Conservation (phyloP, 2,888 invertebrate genomes). For the Eurytoma adleriae region DNA sequence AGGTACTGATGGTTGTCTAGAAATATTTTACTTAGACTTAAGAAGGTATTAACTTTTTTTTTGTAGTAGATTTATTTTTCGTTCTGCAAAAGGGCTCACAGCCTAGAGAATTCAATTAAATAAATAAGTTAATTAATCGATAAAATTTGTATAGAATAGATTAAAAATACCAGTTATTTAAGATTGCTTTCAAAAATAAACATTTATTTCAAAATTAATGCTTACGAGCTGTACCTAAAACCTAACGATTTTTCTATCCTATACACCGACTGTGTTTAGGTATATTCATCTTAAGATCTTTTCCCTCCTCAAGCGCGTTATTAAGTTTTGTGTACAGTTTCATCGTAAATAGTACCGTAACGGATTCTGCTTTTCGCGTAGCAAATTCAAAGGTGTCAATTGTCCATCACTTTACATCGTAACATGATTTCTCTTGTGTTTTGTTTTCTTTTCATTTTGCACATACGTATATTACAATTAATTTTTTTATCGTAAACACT, state of each 20-base stretch:
- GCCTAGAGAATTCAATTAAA: constrained; percentile 56
- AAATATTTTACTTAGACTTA: constrained; percentile 54
- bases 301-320: constrained; percentile 54
- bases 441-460: constrained; percentile 36
- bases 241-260: constrained; percentile 70
- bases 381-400: constrained; percentile 61
- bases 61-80: constrained; percentile 34
- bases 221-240: constrained; percentile 73
- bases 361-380: constrained; percentile 61
- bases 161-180: constrained; percentile 60
- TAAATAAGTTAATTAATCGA: constrained; percentile 52
- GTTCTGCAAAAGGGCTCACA: constrained; percentile 53
- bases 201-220: constrained; percentile 76
- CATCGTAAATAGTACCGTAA: constrained; percentile 63
- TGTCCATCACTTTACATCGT: constrained; percentile 64
- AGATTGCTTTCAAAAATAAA: constrained; percentile 75
- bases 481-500: constrained; percentile 52
- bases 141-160: constrained; percentile 54
- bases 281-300: constrained; percentile 63
- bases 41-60: constrained; percentile 50
- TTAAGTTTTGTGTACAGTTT: constrained; percentile 55
- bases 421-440: constrained; percentile 64
- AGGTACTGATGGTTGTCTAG: constrained; percentile 39
- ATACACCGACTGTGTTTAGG: constrained; percentile 70
- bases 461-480: constrained; percentile 67